These are phyloP conservation scores for Pelvicachromis taeniatus DNA, from an alignment of 2,113 vertebrate species.

Conservation along the genomic window DNA sequence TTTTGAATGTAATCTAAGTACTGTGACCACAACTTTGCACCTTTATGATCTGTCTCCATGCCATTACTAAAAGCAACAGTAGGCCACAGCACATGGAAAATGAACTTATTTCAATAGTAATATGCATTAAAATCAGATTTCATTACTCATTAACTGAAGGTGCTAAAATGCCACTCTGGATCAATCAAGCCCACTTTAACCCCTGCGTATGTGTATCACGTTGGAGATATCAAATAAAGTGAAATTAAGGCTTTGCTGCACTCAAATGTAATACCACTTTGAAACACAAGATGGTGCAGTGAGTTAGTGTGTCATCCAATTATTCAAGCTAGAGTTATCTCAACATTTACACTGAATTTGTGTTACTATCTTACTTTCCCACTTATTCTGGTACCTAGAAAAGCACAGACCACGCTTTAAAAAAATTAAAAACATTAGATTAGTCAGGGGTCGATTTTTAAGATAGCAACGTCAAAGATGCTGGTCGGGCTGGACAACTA, in stretches of 20 bases:
- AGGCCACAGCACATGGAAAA: not conserved
- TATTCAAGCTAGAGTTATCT: not conserved
- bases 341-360: not conserved
- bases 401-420: not conserved
- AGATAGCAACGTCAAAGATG: not conserved
- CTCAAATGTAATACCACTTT: not conserved
- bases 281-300: not conserved
- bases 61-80: not conserved
- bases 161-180: not conserved
- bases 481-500: not conserved
- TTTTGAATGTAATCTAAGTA: not conserved
- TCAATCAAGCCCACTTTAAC: fast-evolving
- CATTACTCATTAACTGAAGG: not conserved
- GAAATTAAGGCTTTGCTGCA: not conserved
- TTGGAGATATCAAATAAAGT: not conserved
- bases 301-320: not conserved
- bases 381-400: fast-evolving
- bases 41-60: not conserved
- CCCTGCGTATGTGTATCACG: not conserved
- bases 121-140: not conserved
- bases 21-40: not conserved
- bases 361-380: not conserved
- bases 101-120: not conserved
- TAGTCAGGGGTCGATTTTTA: not conserved
- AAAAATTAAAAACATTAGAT: not conserved